A percentile compares a stretch with the other conserved stretches of the same genome.
Evolutionary conservation across 2,113 vertebrate genomes (phyloP).

Genomic region (Scartelaos histophorus): DNA sequence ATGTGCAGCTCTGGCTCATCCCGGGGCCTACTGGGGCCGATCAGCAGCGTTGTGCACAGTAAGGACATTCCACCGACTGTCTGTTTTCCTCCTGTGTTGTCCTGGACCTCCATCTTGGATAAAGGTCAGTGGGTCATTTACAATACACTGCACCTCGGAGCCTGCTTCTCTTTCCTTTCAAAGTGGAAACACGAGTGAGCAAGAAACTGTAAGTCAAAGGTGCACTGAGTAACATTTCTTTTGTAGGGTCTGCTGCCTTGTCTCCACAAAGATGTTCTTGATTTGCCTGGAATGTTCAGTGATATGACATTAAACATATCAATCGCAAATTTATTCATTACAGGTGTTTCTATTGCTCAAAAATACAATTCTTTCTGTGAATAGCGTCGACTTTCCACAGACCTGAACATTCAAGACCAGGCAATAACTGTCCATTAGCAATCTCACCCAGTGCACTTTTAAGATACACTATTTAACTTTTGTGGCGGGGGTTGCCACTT

Average conservation of each 20-base stretch:
- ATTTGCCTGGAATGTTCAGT: not conserved
- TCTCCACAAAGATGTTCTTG: not conserved
- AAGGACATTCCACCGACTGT: conserved; percentile 61
- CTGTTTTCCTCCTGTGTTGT: conserved; percentile 54
- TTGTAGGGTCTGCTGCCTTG: not conserved
- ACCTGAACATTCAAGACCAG: no score
- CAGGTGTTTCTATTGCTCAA: no score
- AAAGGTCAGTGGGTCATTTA: conserved; percentile 32
- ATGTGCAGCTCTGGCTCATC: conserved; percentile 29
- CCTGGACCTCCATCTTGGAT: conserved; percentile 21
- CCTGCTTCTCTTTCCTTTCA: conserved; percentile 18
- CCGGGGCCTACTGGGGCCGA: conserved; percentile 41
- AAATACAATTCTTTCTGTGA: no score
- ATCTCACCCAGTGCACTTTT: no score
- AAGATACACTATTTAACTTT: no score
- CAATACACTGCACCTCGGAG: not conserved
- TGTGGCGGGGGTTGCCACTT: no score
- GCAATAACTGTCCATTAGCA: no score
- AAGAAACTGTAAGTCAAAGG: not conserved
- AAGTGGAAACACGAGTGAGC: not conserved
- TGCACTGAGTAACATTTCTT: conserved; percentile 10
- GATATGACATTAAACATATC: not conserved
- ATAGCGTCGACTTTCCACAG: no score
- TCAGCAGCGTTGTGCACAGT: conserved; percentile 52
- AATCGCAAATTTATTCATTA: no score